Evolutionary conservation across 2,888 invertebrate genomes (phyloP).

Genomic region (Microplitis deprimator): DNA sequence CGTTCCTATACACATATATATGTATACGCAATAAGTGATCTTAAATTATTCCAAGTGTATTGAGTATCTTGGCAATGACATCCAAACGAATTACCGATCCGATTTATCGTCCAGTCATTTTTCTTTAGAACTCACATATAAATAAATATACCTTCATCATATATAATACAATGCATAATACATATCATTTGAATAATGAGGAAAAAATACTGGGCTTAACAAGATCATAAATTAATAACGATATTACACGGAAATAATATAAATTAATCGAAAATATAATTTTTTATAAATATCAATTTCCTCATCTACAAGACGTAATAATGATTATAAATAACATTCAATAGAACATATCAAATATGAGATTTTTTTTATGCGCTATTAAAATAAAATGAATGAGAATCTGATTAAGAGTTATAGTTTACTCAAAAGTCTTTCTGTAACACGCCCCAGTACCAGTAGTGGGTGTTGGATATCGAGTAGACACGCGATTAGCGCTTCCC

Average conservation of each 20-base stretch:
- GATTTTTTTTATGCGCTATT: too few species aligned
- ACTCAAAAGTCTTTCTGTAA: not conserved
- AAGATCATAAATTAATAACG: slow-evolving; percentile 7
- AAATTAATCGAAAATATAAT: not conserved
- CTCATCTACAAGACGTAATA: not conserved
- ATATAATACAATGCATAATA: not conserved
- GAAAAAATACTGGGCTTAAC: not conserved
- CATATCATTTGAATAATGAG: slow-evolving; percentile 1
- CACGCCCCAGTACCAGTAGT: slow-evolving; percentile 28
- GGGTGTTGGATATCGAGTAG: slow-evolving; percentile 44
- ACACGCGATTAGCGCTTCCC: slow-evolving; percentile 53
- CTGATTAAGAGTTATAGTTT: not conserved
- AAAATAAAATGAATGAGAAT: too few species aligned
- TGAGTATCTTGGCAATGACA: slow-evolving; percentile 29
- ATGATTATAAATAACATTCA: not conserved
- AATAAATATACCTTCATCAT: not conserved
- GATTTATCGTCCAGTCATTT: slow-evolving; percentile 23
- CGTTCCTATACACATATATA: not conserved
- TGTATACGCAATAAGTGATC: slow-evolving; percentile 16
- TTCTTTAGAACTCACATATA: slow-evolving; percentile 4
- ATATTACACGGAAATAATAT: not conserved
- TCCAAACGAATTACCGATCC: slow-evolving; percentile 22
- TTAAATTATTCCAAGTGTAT: slow-evolving; percentile 28
- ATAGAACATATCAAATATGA: not conserved
- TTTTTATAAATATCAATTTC: not conserved